Evolutionary conservation across 64 coral and sea anemone genomes (phyloP), one percentile per base, ranked within the genome.

Genomic region (Montipora foliosa): DNA sequence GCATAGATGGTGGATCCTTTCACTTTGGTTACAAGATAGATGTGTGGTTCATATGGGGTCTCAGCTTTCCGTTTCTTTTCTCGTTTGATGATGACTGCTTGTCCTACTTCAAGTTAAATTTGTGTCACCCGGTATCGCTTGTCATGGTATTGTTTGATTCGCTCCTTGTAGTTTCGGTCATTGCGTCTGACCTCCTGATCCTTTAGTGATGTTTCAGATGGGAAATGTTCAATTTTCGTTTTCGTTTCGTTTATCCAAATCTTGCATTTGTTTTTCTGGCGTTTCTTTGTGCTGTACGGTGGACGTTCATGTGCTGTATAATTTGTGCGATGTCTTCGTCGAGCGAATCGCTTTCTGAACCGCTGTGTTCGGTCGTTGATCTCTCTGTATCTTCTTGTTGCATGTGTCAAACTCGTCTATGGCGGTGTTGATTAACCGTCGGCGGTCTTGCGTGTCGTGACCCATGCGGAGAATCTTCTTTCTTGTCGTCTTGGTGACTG

Each of bases 11-110:
- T 79, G 2, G 77, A 79, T 79, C 77, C 47, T 64, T 64, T 47
- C 45, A 47, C 44, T 44, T 77, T 4, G 8, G 29, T 47, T 5
- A 77, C 75, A 1, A 77, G 5, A 47, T 92, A 84, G 60, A 70
- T 16, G 29, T 78, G 58, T 14, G 94, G 94, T 88, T 95, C 94
- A 77, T 93, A 96, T 80, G 87, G 87, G 87, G 95, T 93, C 13
- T 96, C 46, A 75, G 73, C 91, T 68, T 91, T 29, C 25, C 25
- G 25, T 29, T 29, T 29, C 25, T 29, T 29, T 29, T 29, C 25
- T 29, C 25, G 25, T 29, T 29, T 29, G 25, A 29, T 29, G 25
- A 29, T 29, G 25, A 29, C 25, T 29, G 25, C 25, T 25, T 29
- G 25, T 29, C 25, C 25, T 29, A 29, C 25, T 29, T 29, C 25